phyloP scores from a whole-genome alignment of 2,888 invertebrate species.

The Ophraella communa region DNA sequence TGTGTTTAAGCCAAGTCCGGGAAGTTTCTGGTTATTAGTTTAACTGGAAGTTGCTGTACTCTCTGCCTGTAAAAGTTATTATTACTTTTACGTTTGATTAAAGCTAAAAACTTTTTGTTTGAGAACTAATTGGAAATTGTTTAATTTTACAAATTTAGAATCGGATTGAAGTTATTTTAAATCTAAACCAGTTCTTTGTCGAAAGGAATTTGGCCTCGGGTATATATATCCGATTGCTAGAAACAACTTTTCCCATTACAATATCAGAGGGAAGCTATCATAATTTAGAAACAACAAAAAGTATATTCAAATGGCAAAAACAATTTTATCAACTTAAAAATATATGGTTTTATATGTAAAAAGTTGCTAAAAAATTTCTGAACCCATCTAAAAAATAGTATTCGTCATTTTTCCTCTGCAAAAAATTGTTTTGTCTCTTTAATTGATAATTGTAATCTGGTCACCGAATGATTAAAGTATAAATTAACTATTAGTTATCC shows the following conservation, averaged over 20 bases:
- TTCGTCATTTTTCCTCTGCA: no score
- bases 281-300: no score
- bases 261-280: no score
- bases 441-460: no score
- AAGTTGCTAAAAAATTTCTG: no score
- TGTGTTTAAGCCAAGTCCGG: neutral
- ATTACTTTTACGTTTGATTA: neutral
- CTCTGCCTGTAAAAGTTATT: neutral
- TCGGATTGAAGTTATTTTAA: neutral
- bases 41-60: neutral
- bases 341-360: no score
- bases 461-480: no score
- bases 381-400: no score
- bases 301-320: no score
- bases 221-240: neutral
- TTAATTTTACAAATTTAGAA: neutral
- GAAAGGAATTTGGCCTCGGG: neutral
- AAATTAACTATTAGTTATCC: no score
- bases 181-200: neutral
- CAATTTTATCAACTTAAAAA: no score
- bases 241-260: neutral
- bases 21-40: neutral
- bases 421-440: no score
- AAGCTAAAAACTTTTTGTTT: neutral
- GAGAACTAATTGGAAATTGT: neutral